These are phyloP conservation scores for Notamacropus eugenii DNA, from an alignment of 2,797 vertebrate species.

Conservation along the genomic window DNA sequence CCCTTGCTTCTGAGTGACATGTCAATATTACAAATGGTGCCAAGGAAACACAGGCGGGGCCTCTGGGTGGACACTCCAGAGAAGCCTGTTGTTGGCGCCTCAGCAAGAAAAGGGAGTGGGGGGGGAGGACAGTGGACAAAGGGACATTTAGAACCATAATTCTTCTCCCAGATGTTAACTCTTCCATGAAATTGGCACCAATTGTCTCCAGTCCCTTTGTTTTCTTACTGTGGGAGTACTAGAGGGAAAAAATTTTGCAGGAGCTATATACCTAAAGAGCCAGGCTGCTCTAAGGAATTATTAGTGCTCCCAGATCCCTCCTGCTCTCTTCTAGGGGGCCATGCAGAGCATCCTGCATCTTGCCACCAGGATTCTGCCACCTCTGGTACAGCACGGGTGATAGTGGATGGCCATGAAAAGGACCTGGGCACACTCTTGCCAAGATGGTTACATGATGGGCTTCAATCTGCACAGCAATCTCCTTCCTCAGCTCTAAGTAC, in stretches of 20 bases:
- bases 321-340: not conserved
- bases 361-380: not conserved
- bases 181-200: not conserved
- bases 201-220: not conserved
- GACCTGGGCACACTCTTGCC: not conserved
- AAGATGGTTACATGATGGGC: not conserved
- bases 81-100: not conserved
- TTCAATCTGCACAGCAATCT: not conserved
- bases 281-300: not conserved
- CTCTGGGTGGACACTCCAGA: not conserved
- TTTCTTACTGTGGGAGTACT: too few relatives aligned
- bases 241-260: not conserved
- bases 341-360: not conserved
- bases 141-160: not conserved
- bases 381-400: not conserved
- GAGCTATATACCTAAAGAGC: not conserved
- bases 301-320: not conserved
- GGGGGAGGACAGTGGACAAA: not conserved
- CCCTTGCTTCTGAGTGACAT: not conserved
- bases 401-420: not conserved
- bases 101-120: not conserved
- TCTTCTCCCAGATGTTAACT: not conserved
- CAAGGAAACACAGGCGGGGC: not conserved
- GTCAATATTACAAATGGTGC: not conserved
- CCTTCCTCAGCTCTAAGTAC: conserved; percentile 21